Evolutionary conservation across 2,888 invertebrate genomes (phyloP), one percentile per base, ranked within the genome.

Genomic region (Siphlonurus alternatus): DNA sequence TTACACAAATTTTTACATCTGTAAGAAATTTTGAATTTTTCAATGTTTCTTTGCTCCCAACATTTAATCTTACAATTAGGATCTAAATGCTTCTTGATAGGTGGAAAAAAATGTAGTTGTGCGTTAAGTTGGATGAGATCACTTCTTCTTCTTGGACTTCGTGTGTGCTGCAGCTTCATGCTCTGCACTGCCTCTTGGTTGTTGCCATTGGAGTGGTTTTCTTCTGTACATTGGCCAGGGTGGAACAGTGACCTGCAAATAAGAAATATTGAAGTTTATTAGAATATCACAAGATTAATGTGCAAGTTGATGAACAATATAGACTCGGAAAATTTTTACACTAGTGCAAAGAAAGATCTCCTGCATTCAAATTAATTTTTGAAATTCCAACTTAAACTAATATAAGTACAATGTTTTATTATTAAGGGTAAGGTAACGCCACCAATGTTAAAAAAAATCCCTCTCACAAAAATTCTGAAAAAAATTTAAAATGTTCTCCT

Each of bases 171-270:
- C 59, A 54, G 70, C 70, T 22, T 69, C 63, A 53, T 69, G 69
- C 0, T 72, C 70, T 20, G 70, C 70, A 66, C 79, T 78, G 61
- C 77, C 77, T 64, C 81, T 77, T 2, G 88, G 83, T 73, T 90
- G 92, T 73, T 92, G 93, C 96, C 96, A 96, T 67, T 87, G 87
- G 2, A 96, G 77, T 1, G 94, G 87, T 73, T 91, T 90, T 67
- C 84, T 84, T 67, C 94, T 83, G 73, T 93, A 96, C 83, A 95
- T 88, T 0, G 95, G 93, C 95, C 96, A 96, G n/a, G 95, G 94
- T 24, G 95, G 95, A 71, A 96, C 85, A 0, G 93, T 93, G 59
- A 94, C 75, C 86, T 86, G 70, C 2, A 73, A 71, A 71, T 71
- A 63, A 64, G 69, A 65, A 64, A 51, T n/a, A n/a, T n/a, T n/a